These are phyloP conservation scores for Ceratotherium simum DNA, from an alignment of 2,113 vertebrate species.

Conservation along the genomic window DNA sequence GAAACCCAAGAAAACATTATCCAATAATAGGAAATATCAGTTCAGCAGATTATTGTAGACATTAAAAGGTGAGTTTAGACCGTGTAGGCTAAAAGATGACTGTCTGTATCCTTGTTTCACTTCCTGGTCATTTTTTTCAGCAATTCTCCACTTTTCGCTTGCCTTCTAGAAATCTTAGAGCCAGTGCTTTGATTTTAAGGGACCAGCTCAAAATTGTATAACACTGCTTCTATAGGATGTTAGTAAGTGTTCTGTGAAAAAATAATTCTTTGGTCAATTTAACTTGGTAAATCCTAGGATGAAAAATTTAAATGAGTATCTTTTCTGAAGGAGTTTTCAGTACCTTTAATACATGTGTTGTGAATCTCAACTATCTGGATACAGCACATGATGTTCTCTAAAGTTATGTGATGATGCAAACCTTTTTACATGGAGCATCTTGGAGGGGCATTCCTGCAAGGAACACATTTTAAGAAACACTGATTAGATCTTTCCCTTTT, in stretches of 20 bases:
- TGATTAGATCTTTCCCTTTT: conserved; percentile 14
- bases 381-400: neutral
- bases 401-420: neutral
- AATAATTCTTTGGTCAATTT: neutral
- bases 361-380: neutral
- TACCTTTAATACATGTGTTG: neutral
- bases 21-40: neutral
- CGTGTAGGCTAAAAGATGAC: neutral
- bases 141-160: neutral
- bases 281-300: neutral
- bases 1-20: neutral
- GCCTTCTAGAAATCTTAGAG: neutral
- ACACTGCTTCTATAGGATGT: neutral
- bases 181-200: neutral
- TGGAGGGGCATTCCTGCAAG: neutral
- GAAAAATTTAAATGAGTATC: neutral
- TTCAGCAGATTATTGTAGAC: neutral
- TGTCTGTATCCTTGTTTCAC: neutral
- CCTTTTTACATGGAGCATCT: neutral
- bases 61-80: neutral
- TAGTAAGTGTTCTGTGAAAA: neutral
- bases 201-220: neutral
- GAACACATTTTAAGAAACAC: neutral
- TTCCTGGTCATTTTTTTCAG: neutral
- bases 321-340: neutral